Percentiles rank a stretch among this genome's conserved stretches.
Conservation (phyloP, 2,888 invertebrate genomes). For the Chymomyza procnemis region DNA sequence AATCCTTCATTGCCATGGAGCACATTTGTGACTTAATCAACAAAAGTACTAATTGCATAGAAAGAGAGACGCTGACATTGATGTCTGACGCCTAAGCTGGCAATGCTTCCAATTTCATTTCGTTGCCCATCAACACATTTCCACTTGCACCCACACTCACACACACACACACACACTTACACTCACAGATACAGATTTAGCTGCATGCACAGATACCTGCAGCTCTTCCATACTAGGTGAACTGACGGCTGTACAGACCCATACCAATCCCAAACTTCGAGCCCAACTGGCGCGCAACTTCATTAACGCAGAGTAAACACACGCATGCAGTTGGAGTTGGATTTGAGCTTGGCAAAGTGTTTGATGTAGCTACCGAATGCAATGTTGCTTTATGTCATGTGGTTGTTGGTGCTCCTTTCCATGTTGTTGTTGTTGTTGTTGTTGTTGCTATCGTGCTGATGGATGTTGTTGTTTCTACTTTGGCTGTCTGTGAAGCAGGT, state of each 20-base stretch:
- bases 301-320: slow-evolving; percentile 70
- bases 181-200: not conserved
- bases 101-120: slow-evolving; percentile 60
- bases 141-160: slow-evolving; percentile 41
- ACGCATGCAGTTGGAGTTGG: slow-evolving; percentile 63
- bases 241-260: not conserved
- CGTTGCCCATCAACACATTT: slow-evolving; percentile 43
- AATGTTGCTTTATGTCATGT: not conserved
- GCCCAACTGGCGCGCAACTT: slow-evolving; percentile 51
- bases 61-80: slow-evolving; percentile 62
- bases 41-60: slow-evolving; percentile 71
- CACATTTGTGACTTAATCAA: slow-evolving; percentile 61
- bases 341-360: slow-evolving; percentile 54
- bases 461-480: slow-evolving; percentile 20
- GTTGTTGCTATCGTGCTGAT: slow-evolving; percentile 1
- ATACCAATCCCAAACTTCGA: slow-evolving; percentile 1
- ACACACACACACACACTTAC: not conserved
- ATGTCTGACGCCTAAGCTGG: slow-evolving; percentile 43
- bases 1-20: not conserved
- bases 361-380: slow-evolving; percentile 55
- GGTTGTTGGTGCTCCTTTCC: slow-evolving; percentile 3
- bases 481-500: slow-evolving; percentile 43
- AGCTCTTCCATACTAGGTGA: not conserved
- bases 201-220: not conserved
- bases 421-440: slow-evolving; percentile 19